phyloP scores from a whole-genome alignment of 2,888 invertebrate genomes.

The Neoscelio sp. region DNA sequence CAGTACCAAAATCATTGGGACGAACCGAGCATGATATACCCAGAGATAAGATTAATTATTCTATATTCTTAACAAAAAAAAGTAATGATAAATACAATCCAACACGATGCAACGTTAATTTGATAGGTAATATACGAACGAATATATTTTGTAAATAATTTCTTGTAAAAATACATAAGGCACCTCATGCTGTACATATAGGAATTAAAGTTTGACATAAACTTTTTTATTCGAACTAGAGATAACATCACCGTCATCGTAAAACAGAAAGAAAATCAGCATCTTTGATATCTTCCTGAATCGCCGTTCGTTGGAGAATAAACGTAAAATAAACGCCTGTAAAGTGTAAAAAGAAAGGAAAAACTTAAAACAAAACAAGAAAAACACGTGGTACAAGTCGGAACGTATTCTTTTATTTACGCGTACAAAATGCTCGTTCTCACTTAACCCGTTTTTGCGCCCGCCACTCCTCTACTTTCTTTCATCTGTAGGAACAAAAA shows the following conservation, averaged over 20 bases:
- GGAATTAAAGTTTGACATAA: constrained; percentile 75
- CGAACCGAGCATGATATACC: constrained; percentile 73
- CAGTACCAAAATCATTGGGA: constrained; percentile 71
- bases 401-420: constrained; percentile 22
- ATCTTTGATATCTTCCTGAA: constrained; percentile 73
- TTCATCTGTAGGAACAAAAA: constrained; percentile 33
- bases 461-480: constrained; percentile 47
- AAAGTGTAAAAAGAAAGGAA: background rate
- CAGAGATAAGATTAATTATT: constrained; percentile 78
- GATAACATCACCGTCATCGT: constrained; percentile 75
- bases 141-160: constrained; percentile 83
- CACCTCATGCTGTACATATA: constrained; percentile 80
- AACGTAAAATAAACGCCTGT: background rate
- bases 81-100: constrained; percentile 68
- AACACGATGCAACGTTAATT: constrained; percentile 79
- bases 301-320: constrained; percentile 33
- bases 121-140: constrained; percentile 82
- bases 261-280: constrained; percentile 21
- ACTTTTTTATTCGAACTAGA: constrained; percentile 80
- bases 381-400: constrained; percentile 20
- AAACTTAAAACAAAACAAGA: constrained; percentile 7
- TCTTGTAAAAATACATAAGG: constrained; percentile 81
- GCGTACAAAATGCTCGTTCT: constrained; percentile 8
- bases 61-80: constrained; percentile 77
- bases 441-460: constrained; percentile 29